These are phyloP conservation scores for Reticulitermes lucifugus DNA, from an alignment of 2,888 invertebrate species.

Conservation along the genomic window DNA sequence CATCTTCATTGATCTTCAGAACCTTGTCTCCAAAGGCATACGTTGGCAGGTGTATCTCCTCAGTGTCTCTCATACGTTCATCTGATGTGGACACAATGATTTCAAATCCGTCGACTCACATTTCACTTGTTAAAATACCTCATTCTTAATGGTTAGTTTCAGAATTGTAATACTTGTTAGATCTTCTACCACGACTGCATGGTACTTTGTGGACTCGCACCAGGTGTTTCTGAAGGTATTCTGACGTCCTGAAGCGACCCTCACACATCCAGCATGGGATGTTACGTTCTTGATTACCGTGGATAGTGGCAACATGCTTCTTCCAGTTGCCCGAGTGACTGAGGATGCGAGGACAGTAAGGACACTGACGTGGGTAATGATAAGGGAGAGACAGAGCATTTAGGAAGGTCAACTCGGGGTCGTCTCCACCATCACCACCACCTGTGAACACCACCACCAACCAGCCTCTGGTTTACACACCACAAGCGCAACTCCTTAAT, in stretches of 20 bases:
- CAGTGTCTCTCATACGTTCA: too few relatives aligned
- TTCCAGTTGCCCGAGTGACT: slow-evolving; percentile 60
- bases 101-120: too few relatives aligned
- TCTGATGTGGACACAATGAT: too few relatives aligned
- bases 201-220: slow-evolving; percentile 59
- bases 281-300: slow-evolving; percentile 58
- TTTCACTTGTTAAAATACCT: too few relatives aligned
- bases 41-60: too few relatives aligned
- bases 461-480: slow-evolving; percentile 11
- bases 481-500: background rate
- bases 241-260: slow-evolving; percentile 58
- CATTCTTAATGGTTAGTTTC: too few relatives aligned
- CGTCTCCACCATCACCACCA: slow-evolving; percentile 40
- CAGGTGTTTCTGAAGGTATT: slow-evolving; percentile 59
- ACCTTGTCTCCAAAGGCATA: too few relatives aligned
- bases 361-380: slow-evolving; percentile 57
- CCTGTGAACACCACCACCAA: slow-evolving; percentile 48
- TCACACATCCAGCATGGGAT: slow-evolving; percentile 58
- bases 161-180: slow-evolving; percentile 29
- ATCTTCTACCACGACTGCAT: slow-evolving; percentile 54
- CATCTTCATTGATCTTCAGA: too few relatives aligned
- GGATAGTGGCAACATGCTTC: slow-evolving; percentile 60
- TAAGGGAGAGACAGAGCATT: slow-evolving; percentile 51
- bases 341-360: slow-evolving; percentile 58
- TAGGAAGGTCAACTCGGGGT: slow-evolving; percentile 28